Evolutionary conservation across 64 coral and sea anemone genomes (phyloP), one percentile per base, ranked within the genome.

Genomic region (Montipora foliosa): DNA sequence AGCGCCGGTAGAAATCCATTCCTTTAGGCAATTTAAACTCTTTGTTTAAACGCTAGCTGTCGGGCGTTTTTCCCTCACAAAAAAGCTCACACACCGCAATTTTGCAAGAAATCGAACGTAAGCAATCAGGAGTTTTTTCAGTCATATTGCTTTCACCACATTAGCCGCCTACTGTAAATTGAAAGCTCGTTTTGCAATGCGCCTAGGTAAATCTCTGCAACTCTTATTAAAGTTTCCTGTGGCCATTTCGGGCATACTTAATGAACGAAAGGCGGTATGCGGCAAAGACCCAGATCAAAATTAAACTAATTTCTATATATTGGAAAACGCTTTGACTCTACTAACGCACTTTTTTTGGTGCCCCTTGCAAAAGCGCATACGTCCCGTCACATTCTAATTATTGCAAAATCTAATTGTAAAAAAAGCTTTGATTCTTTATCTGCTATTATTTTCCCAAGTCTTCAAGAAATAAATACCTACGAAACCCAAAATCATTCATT

Each of bases 221-320:
- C 44, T 19, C 71, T 86, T 71, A 86, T 86, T 86, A 86, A 86
- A 86, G 82, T 86, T 86, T 86, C 82, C 47, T 71, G 47, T 13
- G 66, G 82, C 66, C 44, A 86, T 86, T 86, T 86, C 82, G 82
- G 53, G 82, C 82, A 86, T 86, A 52, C 66, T 71, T 71, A 86
- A 86, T 86, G 66, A 86, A 16, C 16, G 70, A 64, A 50, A 86
- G 67, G 82, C 62, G 62, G 82, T 62, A 6, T 49, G 67, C 6
- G 62, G 82, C 60, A 45, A 86, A 71, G 37, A 46, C 3, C 66
- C 82, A 1, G 47, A 61, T 22, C 10, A 50, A 86, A 72, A 86
- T 86, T 71, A 86, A 86, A 86, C 64, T 86, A 86, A 86, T 86
- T 86, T 86, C 47, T 8, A 71, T 19, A 71, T 51, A 67, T 86